Evolutionary conservation across 2,888 invertebrate species (phyloP).

Genomic region (Nomada ferruginata): DNA sequence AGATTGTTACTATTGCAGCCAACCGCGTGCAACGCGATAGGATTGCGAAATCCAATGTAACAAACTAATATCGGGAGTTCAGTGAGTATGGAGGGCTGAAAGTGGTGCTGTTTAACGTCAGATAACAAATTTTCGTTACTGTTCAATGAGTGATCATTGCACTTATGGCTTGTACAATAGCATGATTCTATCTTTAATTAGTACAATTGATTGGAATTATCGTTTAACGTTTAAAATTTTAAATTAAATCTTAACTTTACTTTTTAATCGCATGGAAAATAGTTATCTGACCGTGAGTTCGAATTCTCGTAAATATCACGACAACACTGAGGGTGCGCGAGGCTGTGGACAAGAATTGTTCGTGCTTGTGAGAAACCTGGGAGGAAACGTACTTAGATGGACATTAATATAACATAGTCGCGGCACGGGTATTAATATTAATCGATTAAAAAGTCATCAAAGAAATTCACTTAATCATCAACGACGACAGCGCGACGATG

Average conservation of each 20-base stretch:
- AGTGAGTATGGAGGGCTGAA: not conserved
- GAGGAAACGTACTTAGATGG: not conserved
- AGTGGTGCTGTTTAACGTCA: too few relatives aligned
- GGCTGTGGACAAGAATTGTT: conserved; percentile 8
- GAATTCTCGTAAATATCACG: too few relatives aligned
- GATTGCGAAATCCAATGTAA: conserved; percentile 14
- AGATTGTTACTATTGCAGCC: conserved; percentile 36
- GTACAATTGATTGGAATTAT: not conserved
- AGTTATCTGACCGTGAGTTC: conserved; percentile 2
- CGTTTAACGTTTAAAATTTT: too few relatives aligned
- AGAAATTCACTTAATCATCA: not conserved
- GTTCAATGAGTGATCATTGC: too few relatives aligned
- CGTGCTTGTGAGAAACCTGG: not conserved
- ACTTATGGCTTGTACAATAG: too few relatives aligned
- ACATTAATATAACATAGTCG: not conserved
- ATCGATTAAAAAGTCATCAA: not conserved
- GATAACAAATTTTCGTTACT: not conserved
- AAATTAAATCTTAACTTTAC: too few relatives aligned
- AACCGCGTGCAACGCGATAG: conserved; percentile 20
- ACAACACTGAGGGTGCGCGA: not conserved
- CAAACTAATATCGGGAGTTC: not conserved
- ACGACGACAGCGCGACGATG: not conserved
- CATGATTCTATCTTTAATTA: too few relatives aligned
- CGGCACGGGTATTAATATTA: too few relatives aligned
- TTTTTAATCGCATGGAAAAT: not conserved